Percentiles rank a stretch among this genome's conserved stretches.
Conservation (phyloP, 2,888 invertebrate species). For the Metacarcinus magister region DNA sequence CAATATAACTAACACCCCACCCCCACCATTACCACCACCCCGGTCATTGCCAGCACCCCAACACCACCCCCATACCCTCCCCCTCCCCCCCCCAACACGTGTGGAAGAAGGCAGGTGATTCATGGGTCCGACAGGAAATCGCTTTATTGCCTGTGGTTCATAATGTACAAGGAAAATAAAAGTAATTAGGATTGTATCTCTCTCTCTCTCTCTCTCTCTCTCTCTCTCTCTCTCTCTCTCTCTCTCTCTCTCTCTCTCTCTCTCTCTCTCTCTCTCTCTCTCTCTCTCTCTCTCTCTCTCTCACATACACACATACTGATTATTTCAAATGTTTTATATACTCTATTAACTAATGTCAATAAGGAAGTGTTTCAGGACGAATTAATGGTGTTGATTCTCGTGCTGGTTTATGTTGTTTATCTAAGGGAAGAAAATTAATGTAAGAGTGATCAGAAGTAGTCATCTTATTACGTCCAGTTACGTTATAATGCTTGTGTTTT, state of each 20-base stretch:
- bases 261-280: slow-evolving; percentile 53
- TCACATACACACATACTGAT: not conserved
- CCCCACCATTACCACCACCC: not conserved
- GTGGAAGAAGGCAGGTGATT: slow-evolving; percentile 3
- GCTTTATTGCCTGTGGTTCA: slow-evolving; percentile 31
- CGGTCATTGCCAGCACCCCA: not conserved
- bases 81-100: not conserved
- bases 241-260: slow-evolving; percentile 43
- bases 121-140: not conserved
- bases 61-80: not conserved
- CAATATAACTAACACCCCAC: not conserved
- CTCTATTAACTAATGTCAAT: too few relatives aligned
- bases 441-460: too few relatives aligned
- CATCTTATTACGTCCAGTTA: too few relatives aligned
- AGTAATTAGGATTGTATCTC: not conserved
- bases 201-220: slow-evolving; percentile 53
- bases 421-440: too few relatives aligned
- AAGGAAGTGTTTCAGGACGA: too few relatives aligned
- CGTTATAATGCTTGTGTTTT: too few relatives aligned
- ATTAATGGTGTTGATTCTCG: too few relatives aligned
- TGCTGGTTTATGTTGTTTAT: too few relatives aligned
- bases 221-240: slow-evolving; percentile 58
- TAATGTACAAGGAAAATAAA: slow-evolving; percentile 31
- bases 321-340: too few relatives aligned
- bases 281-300: not conserved